Conservation (phyloP, 2,888 invertebrate species). For the Lasioglossum vierecki region DNA sequence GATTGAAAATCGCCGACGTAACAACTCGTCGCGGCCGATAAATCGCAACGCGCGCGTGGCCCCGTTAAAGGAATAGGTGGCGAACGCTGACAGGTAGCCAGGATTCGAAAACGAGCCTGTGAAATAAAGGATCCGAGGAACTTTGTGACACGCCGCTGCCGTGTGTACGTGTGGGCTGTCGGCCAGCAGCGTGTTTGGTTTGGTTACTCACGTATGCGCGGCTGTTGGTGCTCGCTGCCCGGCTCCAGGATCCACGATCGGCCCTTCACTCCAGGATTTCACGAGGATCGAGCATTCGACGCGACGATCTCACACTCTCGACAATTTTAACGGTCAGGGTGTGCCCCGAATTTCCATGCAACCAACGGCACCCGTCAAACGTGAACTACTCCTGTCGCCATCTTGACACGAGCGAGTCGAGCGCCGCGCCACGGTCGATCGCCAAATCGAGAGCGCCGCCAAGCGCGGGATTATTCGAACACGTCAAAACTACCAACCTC, state of each 20-base stretch:
- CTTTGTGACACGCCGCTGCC: constrained; percentile 50
- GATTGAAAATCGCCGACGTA: neutral
- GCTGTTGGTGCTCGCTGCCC: constrained; percentile 30
- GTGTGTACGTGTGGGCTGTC: constrained; percentile 30
- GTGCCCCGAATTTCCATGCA: constrained; percentile 75
- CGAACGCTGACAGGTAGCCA: constrained; percentile 38
- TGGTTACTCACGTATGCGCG: constrained; percentile 71
- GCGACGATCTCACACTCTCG: constrained; percentile 57
- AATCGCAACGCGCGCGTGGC: constrained; percentile 53
- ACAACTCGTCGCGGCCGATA: constrained; percentile 1
- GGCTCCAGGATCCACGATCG: constrained; percentile 52
- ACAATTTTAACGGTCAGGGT: constrained; percentile 69
- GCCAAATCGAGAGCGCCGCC: neutral
- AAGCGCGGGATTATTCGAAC: constrained; percentile 40
- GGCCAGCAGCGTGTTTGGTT: constrained; percentile 47
- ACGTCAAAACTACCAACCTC: neutral
- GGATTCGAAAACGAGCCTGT: constrained; percentile 28
- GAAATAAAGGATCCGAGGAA: constrained; percentile 26
- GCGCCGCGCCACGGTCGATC: constrained; percentile 33
- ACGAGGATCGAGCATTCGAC: constrained; percentile 35
- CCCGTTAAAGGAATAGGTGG: constrained; percentile 17
- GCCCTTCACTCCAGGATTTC: constrained; percentile 43
- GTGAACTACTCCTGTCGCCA: constrained; percentile 77
- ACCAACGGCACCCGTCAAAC: constrained; percentile 78
- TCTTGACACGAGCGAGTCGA: constrained; percentile 69